A percentile compares a stretch with the other conserved stretches of the same genome.
These are phyloP conservation scores for Folsomia manolachei DNA, from an alignment of 2,888 invertebrate genomes.

Conservation along the genomic window DNA sequence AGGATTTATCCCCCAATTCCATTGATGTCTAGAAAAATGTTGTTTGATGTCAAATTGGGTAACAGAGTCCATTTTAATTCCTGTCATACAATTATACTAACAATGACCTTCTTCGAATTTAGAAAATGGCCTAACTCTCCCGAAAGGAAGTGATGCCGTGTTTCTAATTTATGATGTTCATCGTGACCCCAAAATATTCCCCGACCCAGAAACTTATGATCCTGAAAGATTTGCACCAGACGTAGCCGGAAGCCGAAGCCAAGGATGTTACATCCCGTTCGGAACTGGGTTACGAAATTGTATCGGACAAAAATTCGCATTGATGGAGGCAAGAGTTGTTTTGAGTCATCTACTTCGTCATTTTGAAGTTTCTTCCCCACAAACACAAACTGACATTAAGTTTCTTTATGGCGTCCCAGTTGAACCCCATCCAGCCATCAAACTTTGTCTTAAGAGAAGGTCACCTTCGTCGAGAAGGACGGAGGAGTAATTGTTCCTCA, in stretches of 20 bases:
- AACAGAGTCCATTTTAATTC: too few relatives aligned
- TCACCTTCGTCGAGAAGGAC: background rate
- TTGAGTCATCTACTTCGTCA: background rate
- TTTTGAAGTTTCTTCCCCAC: constrained; percentile 1
- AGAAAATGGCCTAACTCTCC: constrained; percentile 4
- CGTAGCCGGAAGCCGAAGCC: background rate
- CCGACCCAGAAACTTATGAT: background rate
- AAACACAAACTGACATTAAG: background rate
- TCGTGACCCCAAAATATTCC: background rate
- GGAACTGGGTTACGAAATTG: background rate
- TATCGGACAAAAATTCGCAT: background rate
- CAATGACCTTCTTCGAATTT: too few relatives aligned
- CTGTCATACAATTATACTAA: too few relatives aligned
- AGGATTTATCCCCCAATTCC: constrained; percentile 5
- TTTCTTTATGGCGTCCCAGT: constrained; percentile 3
- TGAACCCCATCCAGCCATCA: background rate
- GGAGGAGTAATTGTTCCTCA: background rate
- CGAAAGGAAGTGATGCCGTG: constrained; percentile 1
- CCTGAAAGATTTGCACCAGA: background rate
- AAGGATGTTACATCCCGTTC: background rate
- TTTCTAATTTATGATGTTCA: constrained; percentile 4
- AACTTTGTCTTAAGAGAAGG: constrained; percentile 1
- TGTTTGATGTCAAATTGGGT: background rate
- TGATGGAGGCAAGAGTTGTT: background rate
- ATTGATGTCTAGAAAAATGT: background rate